Base-by-base conservation (phyloP, 2,888 invertebrate genomes). In the Blastobasis adustella region DNA sequence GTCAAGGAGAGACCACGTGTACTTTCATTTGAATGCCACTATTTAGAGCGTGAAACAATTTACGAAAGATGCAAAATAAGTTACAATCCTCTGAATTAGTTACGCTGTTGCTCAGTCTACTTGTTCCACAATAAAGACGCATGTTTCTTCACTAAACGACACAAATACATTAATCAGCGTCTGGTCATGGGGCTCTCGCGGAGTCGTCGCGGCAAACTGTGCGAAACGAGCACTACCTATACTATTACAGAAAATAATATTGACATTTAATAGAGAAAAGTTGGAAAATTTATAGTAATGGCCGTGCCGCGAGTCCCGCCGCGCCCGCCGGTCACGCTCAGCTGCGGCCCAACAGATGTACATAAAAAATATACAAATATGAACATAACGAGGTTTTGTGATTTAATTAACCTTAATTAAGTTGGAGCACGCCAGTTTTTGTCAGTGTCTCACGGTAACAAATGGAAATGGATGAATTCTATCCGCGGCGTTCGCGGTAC, bases 1-100 rank as follows among this genome's bases (percentile, higher is more conserved):
- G 61, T 64, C 65, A 61, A 67, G 65, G 69, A 81, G 79, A 79
- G 77, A 76, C 73, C 46, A 40, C 6, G 37, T 72, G 74, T 75
- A 84, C 86, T 87, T 85, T 85, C 85, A 81, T 83, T 82, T 71
- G 72, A 82, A 79, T 78, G 71, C 64, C 58, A 67, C 63, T 77
- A 86, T 86, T 79, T 78, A 76, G 87, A 88, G 83, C 88, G 85
- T 88, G 83, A 83, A 88, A 81, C 78, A 70, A 79, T 84, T 86
- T 82, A 85, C 87, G 87, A 87, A 87, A 88, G 85, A 87, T 87
- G 87, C 85, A 87, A 87, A 88, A 87, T 85, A 84, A 84, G 75
- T 81, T 76, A 88, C 87, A 83, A 87, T 87, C 87, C 86, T 81
- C 71, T 75, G 80, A 83, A 85, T 86, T 87, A 84, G 87, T 84